Percentiles rank a stretch among this genome's conserved stretches.
phyloP scores from a whole-genome alignment of 1,140 invertebrate species.

The Leptinotarsa texana region DNA sequence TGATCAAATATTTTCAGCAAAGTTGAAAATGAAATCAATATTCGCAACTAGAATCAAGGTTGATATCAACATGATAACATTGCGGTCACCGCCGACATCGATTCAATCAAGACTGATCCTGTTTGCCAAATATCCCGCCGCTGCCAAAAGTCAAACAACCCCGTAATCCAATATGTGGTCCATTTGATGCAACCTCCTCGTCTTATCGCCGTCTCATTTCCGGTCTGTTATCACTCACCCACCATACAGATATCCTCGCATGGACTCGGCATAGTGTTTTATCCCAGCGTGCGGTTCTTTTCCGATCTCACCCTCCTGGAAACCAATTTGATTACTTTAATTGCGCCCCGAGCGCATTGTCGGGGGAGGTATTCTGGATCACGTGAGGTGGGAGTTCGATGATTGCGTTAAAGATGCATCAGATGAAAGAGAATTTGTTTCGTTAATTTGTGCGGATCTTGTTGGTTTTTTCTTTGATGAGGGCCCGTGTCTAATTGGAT shows the following conservation, averaged over 20 bases:
- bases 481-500: not conserved
- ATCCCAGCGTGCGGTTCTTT: slow-evolving; percentile 17
- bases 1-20: no score
- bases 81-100: not conserved
- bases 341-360: slow-evolving; percentile 9
- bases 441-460: slow-evolving; percentile 8
- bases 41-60: no score
- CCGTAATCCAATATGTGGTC: slow-evolving; percentile 18
- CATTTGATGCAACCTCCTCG: slow-evolving; percentile 10
- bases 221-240: slow-evolving; percentile 20
- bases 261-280: slow-evolving; percentile 13
- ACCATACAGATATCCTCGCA: not conserved
- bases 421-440: slow-evolving; percentile 4
- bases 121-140: slow-evolving; percentile 9
- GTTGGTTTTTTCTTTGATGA: slow-evolving; percentile 3
- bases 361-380: not conserved
- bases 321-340: slow-evolving; percentile 24
- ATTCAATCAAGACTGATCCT: not conserved
- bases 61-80: no score
- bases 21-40: no score
- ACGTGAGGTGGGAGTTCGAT: not conserved
- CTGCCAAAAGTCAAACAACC: slow-evolving; percentile 4
- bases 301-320: slow-evolving; percentile 5
- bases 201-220: slow-evolving; percentile 19
- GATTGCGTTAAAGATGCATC: slow-evolving; percentile 8